Evolutionary conservation across 2,888 invertebrate genomes (phyloP), one percentile per base, ranked within the genome.

Genomic region (Oxycera nigricornis): DNA sequence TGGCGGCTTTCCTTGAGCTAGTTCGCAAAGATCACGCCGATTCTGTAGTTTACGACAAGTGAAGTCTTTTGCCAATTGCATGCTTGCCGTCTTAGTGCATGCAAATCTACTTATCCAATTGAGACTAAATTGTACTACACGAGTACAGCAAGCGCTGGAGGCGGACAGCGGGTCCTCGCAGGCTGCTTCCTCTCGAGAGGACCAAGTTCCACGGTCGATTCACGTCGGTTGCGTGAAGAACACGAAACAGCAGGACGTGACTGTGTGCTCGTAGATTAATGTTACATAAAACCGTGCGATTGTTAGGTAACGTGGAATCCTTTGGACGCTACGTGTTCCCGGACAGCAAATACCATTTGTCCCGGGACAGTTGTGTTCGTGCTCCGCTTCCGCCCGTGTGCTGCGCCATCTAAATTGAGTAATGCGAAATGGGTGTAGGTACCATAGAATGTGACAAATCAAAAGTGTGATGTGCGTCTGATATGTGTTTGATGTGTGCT

Each of bases 401-500:
- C 55, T 24, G 22, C 20, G 24, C 6, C 24, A 17, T 6, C 55
- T 24, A 20, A 24, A 20, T 55, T 22, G 22, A 39, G 65, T 65
- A 39, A 65, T 65, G 41, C 24, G 6, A 35, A 65, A 65, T 30
- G 26, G 28, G 28, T 20, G 24, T n/a, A n/a, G n/a, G n/a, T 50
- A 31, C 52, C 52, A 30, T 52, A 55, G 52, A 28, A 55, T 70
- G 70, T 70, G 52, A 52, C 70, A 30, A 55, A 70, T 70, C 70
- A 70, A 70, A 70, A 55, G 55, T 70, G 70, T 52, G 70, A 70
- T 70, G 70, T 41, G 41, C 65, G 65, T 65, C 39, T 65, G 39
- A 65, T 65, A 22, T 24, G 39, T 24, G 24, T 65, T 26, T n/a
- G 24, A 41, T 22, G 65, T 65, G 65, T 70, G 52, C 31, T 50